These are phyloP conservation scores for Argyra leucocephala DNA, from an alignment of 2,888 invertebrate species.

Conservation along the genomic window DNA sequence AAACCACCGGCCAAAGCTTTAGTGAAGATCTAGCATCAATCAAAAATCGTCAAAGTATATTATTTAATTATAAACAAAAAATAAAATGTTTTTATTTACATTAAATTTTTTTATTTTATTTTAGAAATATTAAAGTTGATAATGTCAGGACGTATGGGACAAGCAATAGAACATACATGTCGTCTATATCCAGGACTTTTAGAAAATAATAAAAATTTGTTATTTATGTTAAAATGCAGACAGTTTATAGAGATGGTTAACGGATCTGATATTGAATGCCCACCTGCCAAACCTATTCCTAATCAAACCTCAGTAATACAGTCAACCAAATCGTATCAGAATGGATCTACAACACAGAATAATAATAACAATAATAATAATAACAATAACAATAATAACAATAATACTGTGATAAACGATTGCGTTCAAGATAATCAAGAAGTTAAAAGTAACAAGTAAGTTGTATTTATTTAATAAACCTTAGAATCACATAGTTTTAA, in stretches of 20 bases:
- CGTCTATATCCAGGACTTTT: slow-evolving; percentile 87
- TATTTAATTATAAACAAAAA: neutral
- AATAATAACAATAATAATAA: slow-evolving; percentile 27
- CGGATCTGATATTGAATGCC: slow-evolving; percentile 66
- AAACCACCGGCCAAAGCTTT: slow-evolving; percentile 79
- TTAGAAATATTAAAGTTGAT: slow-evolving; percentile 88
- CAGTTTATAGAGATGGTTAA: slow-evolving; percentile 99
- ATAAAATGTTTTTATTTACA: slow-evolving; percentile 59
- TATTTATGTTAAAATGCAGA: slow-evolving; percentile 92
- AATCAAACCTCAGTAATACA: slow-evolving; percentile 73
- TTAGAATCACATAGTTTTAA: neutral
- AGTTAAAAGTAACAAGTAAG: slow-evolving; percentile 43
- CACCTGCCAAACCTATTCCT: slow-evolving; percentile 44
- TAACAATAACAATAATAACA: slow-evolving; percentile 28
- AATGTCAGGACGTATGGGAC: slow-evolving; percentile 85
- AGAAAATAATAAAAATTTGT: slow-evolving; percentile 79
- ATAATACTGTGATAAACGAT: slow-evolving; percentile 35
- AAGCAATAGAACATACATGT: slow-evolving; percentile 84
- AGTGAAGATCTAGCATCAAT: slow-evolving; percentile 88
- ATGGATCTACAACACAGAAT: slow-evolving; percentile 28
- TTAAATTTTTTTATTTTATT: slow-evolving; percentile 48
- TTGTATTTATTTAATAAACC: neutral
- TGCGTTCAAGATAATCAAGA: slow-evolving; percentile 50
- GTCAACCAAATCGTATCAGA: slow-evolving; percentile 53
- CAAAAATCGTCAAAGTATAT: slow-evolving; percentile 85